phyloP scores from a whole-genome alignment of 2,113 vertebrate genomes.

The Larimichthys crocea region DNA sequence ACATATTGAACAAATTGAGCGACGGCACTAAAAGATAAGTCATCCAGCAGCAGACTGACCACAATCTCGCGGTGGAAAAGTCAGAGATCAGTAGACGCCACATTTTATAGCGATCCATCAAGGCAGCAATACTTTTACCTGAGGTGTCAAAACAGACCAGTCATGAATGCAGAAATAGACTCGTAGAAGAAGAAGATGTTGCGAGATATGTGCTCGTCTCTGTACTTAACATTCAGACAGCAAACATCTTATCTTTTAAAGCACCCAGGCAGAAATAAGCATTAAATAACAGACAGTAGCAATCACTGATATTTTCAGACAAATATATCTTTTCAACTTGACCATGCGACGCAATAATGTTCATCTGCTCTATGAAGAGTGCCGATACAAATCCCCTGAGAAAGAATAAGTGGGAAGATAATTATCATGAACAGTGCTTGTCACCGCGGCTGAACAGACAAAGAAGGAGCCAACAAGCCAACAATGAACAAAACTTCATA shows the following conservation, averaged over 20 bases:
- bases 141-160: background rate
- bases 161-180: background rate
- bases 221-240: constrained; percentile 14
- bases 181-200: background rate
- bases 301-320: background rate
- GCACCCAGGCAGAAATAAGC: background rate
- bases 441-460: background rate
- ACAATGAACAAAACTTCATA: background rate
- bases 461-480: background rate
- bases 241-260: background rate
- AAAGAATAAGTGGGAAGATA: constrained; percentile 18
- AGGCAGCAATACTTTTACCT: background rate
- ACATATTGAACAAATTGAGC: too few species aligned
- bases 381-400: background rate
- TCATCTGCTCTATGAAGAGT: background rate
- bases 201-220: background rate
- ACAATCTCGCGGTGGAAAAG: too few species aligned
- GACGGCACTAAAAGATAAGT: too few species aligned
- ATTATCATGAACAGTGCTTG: background rate
- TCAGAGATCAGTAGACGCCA: too few species aligned
- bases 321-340: background rate
- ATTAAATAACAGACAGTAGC: background rate
- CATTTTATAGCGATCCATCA: background rate
- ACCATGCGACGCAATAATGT: background rate
- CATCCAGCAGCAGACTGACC: too few species aligned